These are phyloP conservation scores for Apamea anceps DNA, from an alignment of 2,888 invertebrate genomes.

Conservation along the genomic window DNA sequence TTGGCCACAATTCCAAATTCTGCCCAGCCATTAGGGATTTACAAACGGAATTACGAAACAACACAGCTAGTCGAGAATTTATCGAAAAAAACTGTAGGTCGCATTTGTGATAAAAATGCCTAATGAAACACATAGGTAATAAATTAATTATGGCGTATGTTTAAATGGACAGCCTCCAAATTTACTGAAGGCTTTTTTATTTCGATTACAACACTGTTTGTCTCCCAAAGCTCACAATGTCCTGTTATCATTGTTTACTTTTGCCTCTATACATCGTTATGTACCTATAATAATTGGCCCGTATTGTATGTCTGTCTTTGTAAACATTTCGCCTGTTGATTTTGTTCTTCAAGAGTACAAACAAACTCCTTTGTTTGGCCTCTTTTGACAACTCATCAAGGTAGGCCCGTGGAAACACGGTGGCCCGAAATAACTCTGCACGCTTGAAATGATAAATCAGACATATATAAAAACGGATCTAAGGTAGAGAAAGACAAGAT, in stretches of 20 bases:
- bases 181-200: slow-evolving; percentile 19
- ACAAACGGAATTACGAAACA: slow-evolving; percentile 29
- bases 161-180: background rate
- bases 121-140: background rate
- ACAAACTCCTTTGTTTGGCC: slow-evolving; percentile 56
- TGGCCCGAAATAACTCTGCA: slow-evolving; percentile 45
- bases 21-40: slow-evolving; percentile 10
- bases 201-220: slow-evolving; percentile 27
- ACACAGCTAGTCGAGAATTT: background rate
- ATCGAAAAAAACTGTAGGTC: background rate
- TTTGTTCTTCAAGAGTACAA: slow-evolving; percentile 53
- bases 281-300: slow-evolving; percentile 54
- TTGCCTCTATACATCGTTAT: slow-evolving; percentile 36
- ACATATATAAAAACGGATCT: slow-evolving; percentile 39
- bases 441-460: slow-evolving; percentile 58
- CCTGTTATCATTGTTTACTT: slow-evolving; percentile 31
- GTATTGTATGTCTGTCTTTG: slow-evolving; percentile 53
- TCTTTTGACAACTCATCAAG: slow-evolving; percentile 64
- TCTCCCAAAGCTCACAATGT: slow-evolving; percentile 34
- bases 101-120: background rate
- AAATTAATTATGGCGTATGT: background rate
- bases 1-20: slow-evolving; percentile 46
- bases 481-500: slow-evolving; percentile 15
- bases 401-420: slow-evolving; percentile 33
- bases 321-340: slow-evolving; percentile 48